These are phyloP conservation scores for Steinernema scapterisci DNA, from an alignment of 2,888 invertebrate genomes.

Conservation along the genomic window DNA sequence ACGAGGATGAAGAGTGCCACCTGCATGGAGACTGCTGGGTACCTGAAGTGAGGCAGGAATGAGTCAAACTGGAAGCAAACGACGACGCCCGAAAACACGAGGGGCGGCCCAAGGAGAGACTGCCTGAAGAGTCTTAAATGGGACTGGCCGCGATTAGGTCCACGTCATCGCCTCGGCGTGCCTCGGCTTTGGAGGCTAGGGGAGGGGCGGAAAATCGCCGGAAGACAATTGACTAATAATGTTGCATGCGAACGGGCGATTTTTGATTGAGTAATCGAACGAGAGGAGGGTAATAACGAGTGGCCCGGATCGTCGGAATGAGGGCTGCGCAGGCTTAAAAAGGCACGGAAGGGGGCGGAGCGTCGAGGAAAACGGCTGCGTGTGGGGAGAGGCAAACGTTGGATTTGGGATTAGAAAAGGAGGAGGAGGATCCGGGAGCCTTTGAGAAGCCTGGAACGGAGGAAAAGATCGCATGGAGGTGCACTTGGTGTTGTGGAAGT, in stretches of 20 bases:
- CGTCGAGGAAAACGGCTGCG: not conserved
- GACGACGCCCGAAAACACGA: not conserved
- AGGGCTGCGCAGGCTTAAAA: not conserved
- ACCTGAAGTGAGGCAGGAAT: constrained; percentile 18
- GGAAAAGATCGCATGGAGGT: no score
- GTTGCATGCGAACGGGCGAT: constrained; percentile 7
- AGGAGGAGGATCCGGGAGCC: not conserved
- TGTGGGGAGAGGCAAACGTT: no score
- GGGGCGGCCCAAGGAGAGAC: not conserved
- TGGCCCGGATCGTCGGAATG: not conserved
- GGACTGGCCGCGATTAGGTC: no score
- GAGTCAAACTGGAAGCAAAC: not conserved
- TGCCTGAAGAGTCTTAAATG: not conserved
- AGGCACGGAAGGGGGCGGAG: constrained; percentile 11
- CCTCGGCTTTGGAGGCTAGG: no score
- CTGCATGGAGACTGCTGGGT: constrained; percentile 9
- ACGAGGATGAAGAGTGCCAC: constrained; percentile 20
- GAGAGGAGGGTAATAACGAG: constrained; percentile 1
- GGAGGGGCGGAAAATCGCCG: constrained; percentile 20
- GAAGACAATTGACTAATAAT: constrained; percentile 22
- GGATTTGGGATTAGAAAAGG: not conserved
- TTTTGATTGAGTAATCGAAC: constrained; percentile 20
- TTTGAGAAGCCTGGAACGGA: no score
- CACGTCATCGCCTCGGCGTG: constrained; percentile 19
- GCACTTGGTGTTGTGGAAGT: no score